Evolutionary conservation across 2,113 vertebrate species (phyloP).

Genomic region (Natator depressus): DNA sequence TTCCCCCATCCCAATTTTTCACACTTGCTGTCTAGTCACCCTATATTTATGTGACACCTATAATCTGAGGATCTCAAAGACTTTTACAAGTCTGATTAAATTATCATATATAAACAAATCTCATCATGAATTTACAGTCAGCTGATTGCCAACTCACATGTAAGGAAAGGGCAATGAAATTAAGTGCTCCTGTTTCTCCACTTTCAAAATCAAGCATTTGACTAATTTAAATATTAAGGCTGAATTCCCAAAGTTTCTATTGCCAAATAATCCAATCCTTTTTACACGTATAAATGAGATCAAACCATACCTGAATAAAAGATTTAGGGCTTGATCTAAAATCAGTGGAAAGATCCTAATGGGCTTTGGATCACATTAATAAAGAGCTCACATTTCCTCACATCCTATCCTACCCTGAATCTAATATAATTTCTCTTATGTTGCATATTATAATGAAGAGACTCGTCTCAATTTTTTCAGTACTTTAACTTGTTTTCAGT

Average conservation of each 20-base stretch:
- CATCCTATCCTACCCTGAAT: not conserved
- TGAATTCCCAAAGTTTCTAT: constrained; percentile 29
- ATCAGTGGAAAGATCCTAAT: not conserved
- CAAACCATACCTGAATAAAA: not conserved
- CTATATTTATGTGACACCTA: constrained; percentile 20
- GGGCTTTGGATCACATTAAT: not conserved
- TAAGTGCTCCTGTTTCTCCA: constrained; percentile 47
- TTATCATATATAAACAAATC: constrained; percentile 51
- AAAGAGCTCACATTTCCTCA: not conserved
- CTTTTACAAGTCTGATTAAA: constrained; percentile 51
- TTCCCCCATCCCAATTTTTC: too few species aligned
- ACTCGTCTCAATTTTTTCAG: not conserved
- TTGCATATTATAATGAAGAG: not conserved
- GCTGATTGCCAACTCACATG: constrained; percentile 41
- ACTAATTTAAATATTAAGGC: constrained; percentile 62
- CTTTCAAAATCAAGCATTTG: constrained; percentile 55
- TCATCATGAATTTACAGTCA: constrained; percentile 48
- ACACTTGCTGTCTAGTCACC: too few species aligned
- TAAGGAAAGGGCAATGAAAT: constrained; percentile 46
- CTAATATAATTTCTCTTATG: not conserved
- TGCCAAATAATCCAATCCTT: not conserved
- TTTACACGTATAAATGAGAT: not conserved
- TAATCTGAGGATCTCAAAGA: constrained; percentile 54
- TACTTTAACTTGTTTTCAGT: not conserved
- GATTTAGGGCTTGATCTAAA: not conserved